Base-by-base conservation (phyloP, 2,797 vertebrate genomes). In the Sebastes dallii region DNA sequence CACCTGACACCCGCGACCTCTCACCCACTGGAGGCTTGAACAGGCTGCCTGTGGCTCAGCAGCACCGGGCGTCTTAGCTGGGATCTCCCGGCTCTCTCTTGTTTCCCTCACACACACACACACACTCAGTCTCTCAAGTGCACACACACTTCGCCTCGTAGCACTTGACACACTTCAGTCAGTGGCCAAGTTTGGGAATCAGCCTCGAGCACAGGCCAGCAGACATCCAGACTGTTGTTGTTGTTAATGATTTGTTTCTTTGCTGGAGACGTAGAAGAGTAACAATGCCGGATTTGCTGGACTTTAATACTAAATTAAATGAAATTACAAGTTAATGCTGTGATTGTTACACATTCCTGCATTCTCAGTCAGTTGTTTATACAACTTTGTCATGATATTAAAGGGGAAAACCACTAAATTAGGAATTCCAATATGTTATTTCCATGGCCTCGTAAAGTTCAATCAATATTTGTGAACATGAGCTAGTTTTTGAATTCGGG, bases 1-100 rank as follows among this genome's bases (percentile, higher is more conserved):
- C 78, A 91, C 91, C 91, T 91, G 84, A 92, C 74, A 83, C 77
- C 22, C 4, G 1, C 83, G 3, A 95, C 95, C 95, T 95, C 94
- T 95, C 88, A 82, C 94, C 94, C 66, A 95, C 80, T 93, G 11
- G 55, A 32, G 80, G 77, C 60, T 88, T 89, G 77, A 87, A 58
- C 61, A 14, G 81, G 59, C 76, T 50, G 58, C 78, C 52, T 77
- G 78, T 72, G 82, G 79, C 75, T 90, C 65, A 82, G 78, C 76
- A 72, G 77, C 79, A 52, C 72, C 50, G 10, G 78, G 82, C 77
- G 10, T 82, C 90, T 91, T 76, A 90, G 82, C 78, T 52, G 34
- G 66, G 69, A 72, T 83, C 72, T 73, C 60, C 61, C 52, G 22
- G 42, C 72, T 84, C 61, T 54, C 20, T 66, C 8, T n/a, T n/a